phyloP scores from a whole-genome alignment of 2,797 vertebrate species.

The Acanthurus tractus region DNA sequence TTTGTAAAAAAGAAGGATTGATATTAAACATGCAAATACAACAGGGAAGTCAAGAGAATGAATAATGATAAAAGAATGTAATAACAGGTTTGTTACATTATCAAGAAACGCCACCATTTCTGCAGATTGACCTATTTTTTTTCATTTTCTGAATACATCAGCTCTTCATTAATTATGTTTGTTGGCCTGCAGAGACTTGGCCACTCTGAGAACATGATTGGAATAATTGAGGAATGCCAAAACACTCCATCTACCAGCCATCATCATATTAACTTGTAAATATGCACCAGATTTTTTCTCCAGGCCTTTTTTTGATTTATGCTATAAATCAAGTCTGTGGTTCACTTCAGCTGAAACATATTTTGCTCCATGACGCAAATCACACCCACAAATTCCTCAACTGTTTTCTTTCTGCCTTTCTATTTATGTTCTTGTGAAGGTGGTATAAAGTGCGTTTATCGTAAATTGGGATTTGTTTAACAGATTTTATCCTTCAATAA shows the following conservation, averaged over 20 bases:
- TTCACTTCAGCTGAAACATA: not conserved
- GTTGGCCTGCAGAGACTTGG: not conserved
- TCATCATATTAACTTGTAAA: not conserved
- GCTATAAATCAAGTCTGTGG: too few relatives aligned
- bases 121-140: not conserved
- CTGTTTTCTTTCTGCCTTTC: not conserved
- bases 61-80: not conserved
- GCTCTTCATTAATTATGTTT: not conserved
- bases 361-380: constrained; percentile 2
- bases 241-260: not conserved
- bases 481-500: too few relatives aligned
- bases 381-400: not conserved
- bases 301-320: too few relatives aligned
- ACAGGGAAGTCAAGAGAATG: not conserved
- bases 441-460: not conserved
- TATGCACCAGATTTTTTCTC: not conserved
- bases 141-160: not conserved
- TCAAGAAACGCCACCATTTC: not conserved
- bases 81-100: not conserved
- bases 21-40: not conserved
- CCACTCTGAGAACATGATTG: too few relatives aligned
- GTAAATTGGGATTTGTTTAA: not conserved
- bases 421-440: not conserved
- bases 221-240: too few relatives aligned
- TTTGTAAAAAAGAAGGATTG: not conserved